Evolutionary conservation across 2,888 invertebrate genomes (phyloP), one percentile per base, ranked within the genome.

Genomic region (Orthosia cruda): DNA sequence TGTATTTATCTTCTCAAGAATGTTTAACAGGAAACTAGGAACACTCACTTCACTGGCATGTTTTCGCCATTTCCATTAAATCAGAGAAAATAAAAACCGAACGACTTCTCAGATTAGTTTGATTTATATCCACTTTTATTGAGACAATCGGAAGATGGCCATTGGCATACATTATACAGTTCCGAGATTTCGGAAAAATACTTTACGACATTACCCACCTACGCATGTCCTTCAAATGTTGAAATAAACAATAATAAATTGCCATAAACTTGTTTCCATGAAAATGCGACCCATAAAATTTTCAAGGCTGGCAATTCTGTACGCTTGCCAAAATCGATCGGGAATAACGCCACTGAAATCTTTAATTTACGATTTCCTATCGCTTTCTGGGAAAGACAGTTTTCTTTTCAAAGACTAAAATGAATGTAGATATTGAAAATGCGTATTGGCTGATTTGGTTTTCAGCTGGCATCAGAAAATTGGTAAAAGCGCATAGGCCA

Each of bases 291-390:
- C 85, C 86, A 87, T 90, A 85, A 90, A 88, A 84, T 80, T 73
- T 88, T 87, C 89, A 91, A 90, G 91, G 91, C 86, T 83, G 75
- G 47, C 70, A 68, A 55, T 71, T 76, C 71, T 84, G 87, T 86
- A 75, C 83, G 75, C 69, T 69, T 92, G 92, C 92, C 91, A 92
- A 86, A 81, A 67, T 76, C 61, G 54, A 71, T 82, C 75, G 84
- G 70, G 69, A 69, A 74, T 62, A 69, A 57, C 50, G 50, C 26
- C 57, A 61, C 47, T 67, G 52, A 72, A 54, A 70, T 68, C 20
- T 81, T 69, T 65, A 23, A 81, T 81, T 73, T 85, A 84, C 47
- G 62, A 62, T 65, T 62, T 70, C 59, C 52, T 54, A 50, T 57
- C n/a, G 58, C 64, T 73, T 69, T 66, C 52, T 70, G 18, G 32